Conservation (phyloP, 2,797 vertebrate species). For the Lepus oiostolus region DNA sequence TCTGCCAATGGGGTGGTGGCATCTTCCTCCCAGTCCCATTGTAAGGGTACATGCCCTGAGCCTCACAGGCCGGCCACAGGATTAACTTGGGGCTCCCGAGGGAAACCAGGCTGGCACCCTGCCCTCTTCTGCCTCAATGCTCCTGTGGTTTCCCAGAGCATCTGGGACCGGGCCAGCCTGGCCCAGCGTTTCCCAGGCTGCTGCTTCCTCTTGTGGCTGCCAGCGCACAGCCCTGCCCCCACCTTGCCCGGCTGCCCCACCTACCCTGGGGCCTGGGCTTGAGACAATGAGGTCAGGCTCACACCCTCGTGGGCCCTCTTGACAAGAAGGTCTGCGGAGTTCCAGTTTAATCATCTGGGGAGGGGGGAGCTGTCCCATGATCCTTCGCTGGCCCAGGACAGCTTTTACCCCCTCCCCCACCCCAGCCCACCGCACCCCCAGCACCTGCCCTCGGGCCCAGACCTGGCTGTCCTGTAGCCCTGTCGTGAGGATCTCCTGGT, state of each 20-base stretch:
- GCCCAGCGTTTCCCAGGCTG: neutral
- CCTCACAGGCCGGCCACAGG: neutral
- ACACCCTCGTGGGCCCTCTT: neutral
- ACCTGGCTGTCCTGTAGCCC: neutral
- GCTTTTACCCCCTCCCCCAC: neutral
- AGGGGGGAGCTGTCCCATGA: neutral
- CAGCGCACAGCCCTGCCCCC: neutral
- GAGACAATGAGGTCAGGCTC: neutral
- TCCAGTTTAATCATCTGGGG: neutral
- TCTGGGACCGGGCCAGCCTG: neutral
- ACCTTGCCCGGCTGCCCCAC: neutral
- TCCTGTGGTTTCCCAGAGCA: no score
- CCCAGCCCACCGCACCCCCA: neutral
- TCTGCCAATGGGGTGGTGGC: neutral
- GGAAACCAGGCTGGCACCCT: no score
- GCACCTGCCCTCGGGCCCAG: neutral
- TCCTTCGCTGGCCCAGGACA: no score
- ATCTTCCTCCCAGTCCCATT: neutral
- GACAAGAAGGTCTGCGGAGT: neutral
- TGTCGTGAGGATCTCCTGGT: neutral
- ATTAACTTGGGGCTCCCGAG: neutral
- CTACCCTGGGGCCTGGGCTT: neutral
- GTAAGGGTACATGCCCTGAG: rapidly evolving
- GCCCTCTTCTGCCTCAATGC: neutral
- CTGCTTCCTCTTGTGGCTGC: neutral